These are phyloP conservation scores for Dreissena polymorpha DNA, from an alignment of 1,140 invertebrate genomes.

Conservation along the genomic window DNA sequence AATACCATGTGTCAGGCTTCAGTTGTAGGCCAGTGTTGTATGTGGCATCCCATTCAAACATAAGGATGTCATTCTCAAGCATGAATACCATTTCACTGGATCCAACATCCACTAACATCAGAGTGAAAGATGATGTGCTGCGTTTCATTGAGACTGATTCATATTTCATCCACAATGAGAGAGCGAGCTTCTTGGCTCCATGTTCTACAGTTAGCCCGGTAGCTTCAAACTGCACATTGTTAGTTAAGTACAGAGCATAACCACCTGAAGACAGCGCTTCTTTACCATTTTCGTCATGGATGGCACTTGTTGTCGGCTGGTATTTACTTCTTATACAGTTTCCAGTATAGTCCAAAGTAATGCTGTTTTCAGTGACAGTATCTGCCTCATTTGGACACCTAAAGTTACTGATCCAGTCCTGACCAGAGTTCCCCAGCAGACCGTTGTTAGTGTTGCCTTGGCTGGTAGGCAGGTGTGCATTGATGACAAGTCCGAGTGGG, in stretches of 20 bases:
- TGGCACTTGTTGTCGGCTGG: neutral
- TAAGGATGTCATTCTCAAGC: slow-evolving; percentile 12
- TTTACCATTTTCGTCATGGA: slow-evolving; percentile 12
- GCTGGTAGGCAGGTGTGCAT: slow-evolving; percentile 8
- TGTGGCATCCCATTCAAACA: slow-evolving; percentile 2
- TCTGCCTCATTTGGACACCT: slow-evolving; percentile 4
- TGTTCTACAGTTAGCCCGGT: slow-evolving; percentile 7
- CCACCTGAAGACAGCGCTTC: slow-evolving; percentile 34
- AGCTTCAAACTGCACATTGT: neutral
- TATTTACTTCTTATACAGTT: slow-evolving; percentile 24
- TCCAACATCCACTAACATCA: slow-evolving; percentile 8
- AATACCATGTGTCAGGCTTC: slow-evolving; percentile 26
- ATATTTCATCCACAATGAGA: slow-evolving; percentile 32
- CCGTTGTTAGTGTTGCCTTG: slow-evolving; percentile 12
- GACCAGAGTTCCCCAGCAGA: slow-evolving; percentile 23
- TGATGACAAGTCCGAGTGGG: slow-evolving; percentile 24
- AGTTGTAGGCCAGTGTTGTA: neutral
- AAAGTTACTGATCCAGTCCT: slow-evolving; percentile 31
- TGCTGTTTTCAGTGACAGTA: neutral
- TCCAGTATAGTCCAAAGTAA: slow-evolving; percentile 30
- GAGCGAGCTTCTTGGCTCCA: neutral
- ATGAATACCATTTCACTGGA: neutral
- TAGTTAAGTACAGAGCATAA: slow-evolving; percentile 4
- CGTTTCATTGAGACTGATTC: slow-evolving; percentile 17
- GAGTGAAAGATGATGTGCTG: neutral